phyloP scores from a whole-genome alignment of 2,797 vertebrate genomes.

The Gymnoscopelus microlampas region DNA sequence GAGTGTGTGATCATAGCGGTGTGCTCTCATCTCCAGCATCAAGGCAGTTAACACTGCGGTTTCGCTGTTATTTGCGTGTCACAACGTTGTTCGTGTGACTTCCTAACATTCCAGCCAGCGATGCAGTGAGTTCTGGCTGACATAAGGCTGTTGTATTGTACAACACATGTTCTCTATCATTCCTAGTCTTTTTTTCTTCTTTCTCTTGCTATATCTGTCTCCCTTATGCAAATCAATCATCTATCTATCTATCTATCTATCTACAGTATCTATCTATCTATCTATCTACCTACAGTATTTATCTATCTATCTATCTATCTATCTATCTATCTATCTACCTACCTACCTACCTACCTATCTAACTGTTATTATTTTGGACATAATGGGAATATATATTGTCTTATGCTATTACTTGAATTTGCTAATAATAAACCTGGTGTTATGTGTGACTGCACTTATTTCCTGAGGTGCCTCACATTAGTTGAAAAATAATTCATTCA shows the following conservation, averaged over 20 bases:
- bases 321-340: slow-evolving; percentile 16
- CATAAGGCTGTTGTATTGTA: neutral
- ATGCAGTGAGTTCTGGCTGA: neutral
- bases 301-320: slow-evolving; percentile 34
- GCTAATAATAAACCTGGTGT: neutral
- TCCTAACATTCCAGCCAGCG: slow-evolving; percentile 7
- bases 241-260: slow-evolving; percentile 23
- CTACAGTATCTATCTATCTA: slow-evolving; percentile 32
- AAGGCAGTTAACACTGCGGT: neutral
- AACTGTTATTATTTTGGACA: slow-evolving; percentile 14
- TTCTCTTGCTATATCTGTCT: neutral
- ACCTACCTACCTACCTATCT: slow-evolving; percentile 30
- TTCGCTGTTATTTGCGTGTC: neutral
- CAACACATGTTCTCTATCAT: neutral
- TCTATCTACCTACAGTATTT: neutral
- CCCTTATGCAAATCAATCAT: neutral
- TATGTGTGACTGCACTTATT: neutral
- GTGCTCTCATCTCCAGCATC: neutral
- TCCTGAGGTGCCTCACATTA: neutral
- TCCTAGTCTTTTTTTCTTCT: neutral
- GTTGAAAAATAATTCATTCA: neutral
- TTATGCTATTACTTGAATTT: neutral
- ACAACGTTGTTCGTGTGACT: neutral
- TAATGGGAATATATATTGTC: slow-evolving; percentile 8
- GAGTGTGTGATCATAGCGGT: slow-evolving; percentile 47